Evolutionary conservation across 2,797 vertebrate species (phyloP), one percentile per base, ranked within the genome.

Genomic region (Notamacropus eugenii): DNA sequence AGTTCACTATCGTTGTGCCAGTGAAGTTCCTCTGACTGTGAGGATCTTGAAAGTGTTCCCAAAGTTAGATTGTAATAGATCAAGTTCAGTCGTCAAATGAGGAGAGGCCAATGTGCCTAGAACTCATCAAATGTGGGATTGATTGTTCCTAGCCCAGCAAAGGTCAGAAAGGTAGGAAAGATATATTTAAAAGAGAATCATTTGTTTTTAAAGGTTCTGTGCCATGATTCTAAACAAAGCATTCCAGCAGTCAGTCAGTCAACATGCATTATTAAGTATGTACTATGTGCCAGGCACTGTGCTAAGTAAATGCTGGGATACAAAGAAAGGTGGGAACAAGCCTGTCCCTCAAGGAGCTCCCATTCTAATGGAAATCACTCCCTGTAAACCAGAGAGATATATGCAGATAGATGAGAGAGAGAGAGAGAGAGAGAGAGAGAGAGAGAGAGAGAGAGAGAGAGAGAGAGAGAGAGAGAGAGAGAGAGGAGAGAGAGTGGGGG

Each of bases 141-240:
- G 19, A 82, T 92, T 22, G 50, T 58, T 27, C 10, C 14, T 50
- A 55, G 14, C 22, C 34, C 56, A 74, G 87, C 8, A 92, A 31
- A 34, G 34, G 31, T 90, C 19, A n/a, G 52, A 54, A 13, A 13
- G 5, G 16, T n/a, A 74, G 5, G 34, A 74, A 8, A 22, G 34
- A 19, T 34, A 19, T 14, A 14, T 40, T 74, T 28, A 74, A 14
- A 22, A 40, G 62, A 22, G 62, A 74, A 74, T n/a, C n/a, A 74
- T 91, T 92, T 4, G 29, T 56, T 62, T 95, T 57, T 91, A 54
- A 93, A 92, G 93, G 9, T 46, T 9, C 52, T 87, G 0, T 94
- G 46, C 2, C 96, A n/a, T 87, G 27, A 5, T 91, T 96, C 74
- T 67, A 54, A 96, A 57, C 57, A 29, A 95, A 55, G 5, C 56